Conservation (phyloP, 1,140 invertebrate species). For the Calephelis virginiensis region DNA sequence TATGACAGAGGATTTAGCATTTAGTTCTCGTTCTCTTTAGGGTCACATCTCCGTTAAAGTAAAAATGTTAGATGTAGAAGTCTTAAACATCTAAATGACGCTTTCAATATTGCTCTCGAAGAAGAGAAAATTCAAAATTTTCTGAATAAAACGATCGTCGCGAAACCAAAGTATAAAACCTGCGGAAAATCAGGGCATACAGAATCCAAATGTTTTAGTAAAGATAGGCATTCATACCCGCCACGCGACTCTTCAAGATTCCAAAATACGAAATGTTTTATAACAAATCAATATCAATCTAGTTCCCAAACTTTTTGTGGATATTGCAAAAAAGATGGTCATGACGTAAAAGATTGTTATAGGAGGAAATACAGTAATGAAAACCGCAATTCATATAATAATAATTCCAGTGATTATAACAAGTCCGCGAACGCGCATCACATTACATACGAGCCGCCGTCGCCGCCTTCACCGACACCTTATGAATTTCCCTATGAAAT, state of each 20-base stretch:
- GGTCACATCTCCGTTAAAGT: constrained; percentile 20
- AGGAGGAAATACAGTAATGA: constrained; percentile 8
- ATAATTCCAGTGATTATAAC: neutral
- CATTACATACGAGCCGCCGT: neutral
- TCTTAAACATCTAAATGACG: constrained; percentile 26
- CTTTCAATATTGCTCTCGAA: constrained; percentile 27
- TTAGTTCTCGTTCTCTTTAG: constrained; percentile 25
- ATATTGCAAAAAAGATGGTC: constrained; percentile 10
- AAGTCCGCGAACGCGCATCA: constrained; percentile 15
- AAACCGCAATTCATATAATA: neutral
- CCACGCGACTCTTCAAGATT: neutral
- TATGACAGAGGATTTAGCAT: constrained; percentile 28
- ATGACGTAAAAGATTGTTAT: constrained; percentile 9
- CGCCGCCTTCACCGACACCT: too few relatives aligned
- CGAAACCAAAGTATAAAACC: constrained; percentile 6
- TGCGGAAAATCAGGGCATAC: constrained; percentile 6
- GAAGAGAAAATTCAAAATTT: constrained; percentile 29
- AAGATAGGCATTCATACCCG: neutral
- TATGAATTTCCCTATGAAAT: constrained; percentile 12
- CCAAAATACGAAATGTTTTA: neutral
- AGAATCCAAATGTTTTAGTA: constrained; percentile 3
- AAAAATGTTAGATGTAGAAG: constrained; percentile 25
- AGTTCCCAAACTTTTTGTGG: neutral
- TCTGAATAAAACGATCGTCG: neutral
- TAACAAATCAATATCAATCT: neutral